A percentile compares a stretch with the other conserved stretches of the same genome.
phyloP scores from a whole-genome alignment of 2,888 invertebrate genomes.

The Silvanus unidentatus region DNA sequence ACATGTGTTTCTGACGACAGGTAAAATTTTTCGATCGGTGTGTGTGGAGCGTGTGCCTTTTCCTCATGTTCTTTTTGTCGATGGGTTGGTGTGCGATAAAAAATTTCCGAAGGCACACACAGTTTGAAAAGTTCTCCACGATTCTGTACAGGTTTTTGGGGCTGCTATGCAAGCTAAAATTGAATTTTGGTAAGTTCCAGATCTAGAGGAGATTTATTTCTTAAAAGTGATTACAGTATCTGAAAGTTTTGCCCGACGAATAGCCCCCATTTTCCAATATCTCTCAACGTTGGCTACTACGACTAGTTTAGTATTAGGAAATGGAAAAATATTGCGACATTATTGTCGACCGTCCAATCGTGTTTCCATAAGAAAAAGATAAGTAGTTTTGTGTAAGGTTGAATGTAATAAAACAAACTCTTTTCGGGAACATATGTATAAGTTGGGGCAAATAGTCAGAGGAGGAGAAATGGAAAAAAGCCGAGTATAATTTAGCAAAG shows the following conservation, averaged over 20 bases:
- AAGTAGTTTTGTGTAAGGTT: not conserved
- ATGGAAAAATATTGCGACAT: slow-evolving; percentile 28
- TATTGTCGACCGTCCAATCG: slow-evolving; percentile 27
- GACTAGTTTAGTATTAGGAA: slow-evolving; percentile 12
- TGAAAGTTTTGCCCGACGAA: slow-evolving; percentile 21
- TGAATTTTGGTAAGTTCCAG: slow-evolving; percentile 23
- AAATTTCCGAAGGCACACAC: slow-evolving; percentile 6
- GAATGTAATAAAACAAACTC: slow-evolving; percentile 20
- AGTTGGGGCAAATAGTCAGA: too few species aligned
- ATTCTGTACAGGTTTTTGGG: not conserved
- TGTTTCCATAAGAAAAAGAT: slow-evolving; percentile 5
- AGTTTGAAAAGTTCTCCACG: slow-evolving; percentile 3
- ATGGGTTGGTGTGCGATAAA: too few species aligned
- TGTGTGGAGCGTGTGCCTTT: too few species aligned
- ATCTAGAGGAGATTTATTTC: slow-evolving; percentile 25
- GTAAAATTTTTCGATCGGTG: too few species aligned
- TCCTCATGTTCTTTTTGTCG: too few species aligned
- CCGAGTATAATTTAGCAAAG: too few species aligned
- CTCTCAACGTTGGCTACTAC: too few species aligned
- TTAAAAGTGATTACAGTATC: slow-evolving; percentile 26
- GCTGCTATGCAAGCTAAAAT: slow-evolving; percentile 15
- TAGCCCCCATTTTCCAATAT: slow-evolving; percentile 5
- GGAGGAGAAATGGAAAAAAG: too few species aligned
- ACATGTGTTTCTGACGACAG: too few species aligned
- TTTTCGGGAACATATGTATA: too few species aligned